phyloP scores from a whole-genome alignment of 2,888 invertebrate species.

The Balanococcus diminutus region DNA sequence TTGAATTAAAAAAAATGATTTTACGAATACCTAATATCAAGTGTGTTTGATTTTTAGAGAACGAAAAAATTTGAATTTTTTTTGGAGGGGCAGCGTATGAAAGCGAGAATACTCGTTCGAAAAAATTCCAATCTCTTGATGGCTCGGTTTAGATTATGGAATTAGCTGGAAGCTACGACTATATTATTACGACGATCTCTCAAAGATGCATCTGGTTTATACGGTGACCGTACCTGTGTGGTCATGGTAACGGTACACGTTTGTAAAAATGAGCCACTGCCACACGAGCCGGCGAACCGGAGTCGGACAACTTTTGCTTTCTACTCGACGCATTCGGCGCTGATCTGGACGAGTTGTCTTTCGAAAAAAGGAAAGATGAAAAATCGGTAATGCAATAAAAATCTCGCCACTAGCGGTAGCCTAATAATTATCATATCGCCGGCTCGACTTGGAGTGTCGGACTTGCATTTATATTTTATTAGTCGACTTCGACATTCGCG shows the following conservation, averaged over 20 bases:
- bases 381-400: background rate
- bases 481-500: background rate
- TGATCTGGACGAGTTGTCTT: background rate
- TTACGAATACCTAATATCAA: no score
- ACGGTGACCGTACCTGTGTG: no score
- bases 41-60: no score
- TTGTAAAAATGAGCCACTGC: background rate
- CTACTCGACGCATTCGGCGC: background rate
- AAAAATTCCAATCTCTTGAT: background rate
- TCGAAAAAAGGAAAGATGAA: background rate
- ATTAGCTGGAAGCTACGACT: background rate
- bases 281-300: no score
- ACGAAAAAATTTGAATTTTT: background rate
- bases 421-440: background rate
- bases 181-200: background rate
- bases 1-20: no score
- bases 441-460: no score
- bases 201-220: background rate
- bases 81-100: no score
- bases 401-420: background rate
- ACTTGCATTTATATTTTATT: background rate
- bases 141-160: background rate
- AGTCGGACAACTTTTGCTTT: slow-evolving; percentile 3
- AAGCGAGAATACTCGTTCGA: background rate
- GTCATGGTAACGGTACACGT: background rate